A percentile compares a stretch with the other conserved stretches of the same genome.
phyloP scores from a whole-genome alignment of 2,888 invertebrate genomes.

The Pristionchus exspectatus region DNA sequence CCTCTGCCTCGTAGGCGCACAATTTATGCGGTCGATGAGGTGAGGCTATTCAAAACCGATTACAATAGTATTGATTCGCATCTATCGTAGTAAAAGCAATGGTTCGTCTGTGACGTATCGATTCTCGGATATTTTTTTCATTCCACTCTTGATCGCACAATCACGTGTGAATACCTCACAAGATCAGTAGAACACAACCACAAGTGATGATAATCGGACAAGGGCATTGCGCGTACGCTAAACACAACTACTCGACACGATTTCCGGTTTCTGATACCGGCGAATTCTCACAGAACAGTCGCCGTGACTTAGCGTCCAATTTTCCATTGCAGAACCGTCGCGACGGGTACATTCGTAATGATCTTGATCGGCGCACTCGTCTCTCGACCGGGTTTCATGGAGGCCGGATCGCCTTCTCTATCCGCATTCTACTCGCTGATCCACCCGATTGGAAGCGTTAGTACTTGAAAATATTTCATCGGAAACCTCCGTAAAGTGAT shows the following conservation, averaged over 20 bases:
- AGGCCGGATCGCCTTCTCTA: constrained; percentile 63
- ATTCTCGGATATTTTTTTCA: neutral
- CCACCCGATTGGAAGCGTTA: constrained; percentile 66
- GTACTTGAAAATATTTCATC: neutral
- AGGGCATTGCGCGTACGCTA: neutral
- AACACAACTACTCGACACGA: neutral
- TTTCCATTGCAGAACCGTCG: constrained; percentile 61
- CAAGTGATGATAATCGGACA: neutral
- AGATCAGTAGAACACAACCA: neutral
- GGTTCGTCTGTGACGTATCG: neutral
- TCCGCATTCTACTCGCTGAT: constrained; percentile 66
- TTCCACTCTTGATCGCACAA: neutral
- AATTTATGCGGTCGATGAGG: constrained; percentile 69
- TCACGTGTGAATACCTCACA: neutral
- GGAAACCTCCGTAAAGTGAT: neutral
- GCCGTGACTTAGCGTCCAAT: neutral
- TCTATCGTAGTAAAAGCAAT: too few species aligned
- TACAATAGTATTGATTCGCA: too few species aligned
- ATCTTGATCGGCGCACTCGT: constrained; percentile 69
- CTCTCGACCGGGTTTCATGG: constrained; percentile 63
- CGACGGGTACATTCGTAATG: constrained; percentile 69
- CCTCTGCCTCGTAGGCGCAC: constrained; percentile 66
- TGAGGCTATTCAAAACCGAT: neutral
- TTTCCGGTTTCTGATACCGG: neutral
- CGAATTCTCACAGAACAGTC: neutral